These are phyloP conservation scores for Archaeoteleia sp. DNA, from an alignment of 2,888 invertebrate species.

Conservation along the genomic window DNA sequence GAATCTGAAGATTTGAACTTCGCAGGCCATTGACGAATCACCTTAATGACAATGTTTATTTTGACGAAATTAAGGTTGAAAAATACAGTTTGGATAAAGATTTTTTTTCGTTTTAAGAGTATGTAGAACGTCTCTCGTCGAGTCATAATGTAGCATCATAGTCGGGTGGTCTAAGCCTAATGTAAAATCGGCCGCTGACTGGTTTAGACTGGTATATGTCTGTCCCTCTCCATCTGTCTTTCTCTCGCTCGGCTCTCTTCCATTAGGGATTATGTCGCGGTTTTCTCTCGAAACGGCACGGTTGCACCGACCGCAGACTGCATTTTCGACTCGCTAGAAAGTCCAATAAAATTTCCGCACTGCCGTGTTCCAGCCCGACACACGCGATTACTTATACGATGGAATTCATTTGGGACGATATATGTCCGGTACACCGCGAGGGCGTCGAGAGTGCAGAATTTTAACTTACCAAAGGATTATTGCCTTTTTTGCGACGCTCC, in stretches of 20 bases:
- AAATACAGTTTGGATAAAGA: no score
- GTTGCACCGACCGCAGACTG: conserved; percentile 24
- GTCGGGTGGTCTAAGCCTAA: conserved; percentile 7
- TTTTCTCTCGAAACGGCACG: conserved; percentile 40
- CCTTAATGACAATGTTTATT: no score
- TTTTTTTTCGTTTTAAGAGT: no score
- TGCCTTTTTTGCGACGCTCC: background rate
- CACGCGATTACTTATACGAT: conserved; percentile 29
- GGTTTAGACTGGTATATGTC: conserved; percentile 15
- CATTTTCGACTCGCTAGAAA: conserved; percentile 26
- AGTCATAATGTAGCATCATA: conserved; percentile 10
- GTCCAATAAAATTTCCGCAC: conserved; percentile 34
- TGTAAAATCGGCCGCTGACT: conserved; percentile 13
- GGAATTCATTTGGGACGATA: conserved; percentile 21
- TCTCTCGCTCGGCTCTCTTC: conserved; percentile 12
- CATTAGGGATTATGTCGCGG: conserved; percentile 47
- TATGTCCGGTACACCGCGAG: conserved; percentile 10
- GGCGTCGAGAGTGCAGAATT: conserved; percentile 1
- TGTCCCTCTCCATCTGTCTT: no score
- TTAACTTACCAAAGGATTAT: conserved; percentile 4
- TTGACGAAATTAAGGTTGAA: no score
- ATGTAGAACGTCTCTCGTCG: background rate
- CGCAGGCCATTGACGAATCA: no score
- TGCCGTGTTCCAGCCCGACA: conserved; percentile 3
- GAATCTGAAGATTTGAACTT: no score